A percentile compares a stretch with the other conserved stretches of the same genome.
Evolutionary conservation across 2,113 vertebrate species (phyloP).

Genomic region (Panurus biarmicus): DNA sequence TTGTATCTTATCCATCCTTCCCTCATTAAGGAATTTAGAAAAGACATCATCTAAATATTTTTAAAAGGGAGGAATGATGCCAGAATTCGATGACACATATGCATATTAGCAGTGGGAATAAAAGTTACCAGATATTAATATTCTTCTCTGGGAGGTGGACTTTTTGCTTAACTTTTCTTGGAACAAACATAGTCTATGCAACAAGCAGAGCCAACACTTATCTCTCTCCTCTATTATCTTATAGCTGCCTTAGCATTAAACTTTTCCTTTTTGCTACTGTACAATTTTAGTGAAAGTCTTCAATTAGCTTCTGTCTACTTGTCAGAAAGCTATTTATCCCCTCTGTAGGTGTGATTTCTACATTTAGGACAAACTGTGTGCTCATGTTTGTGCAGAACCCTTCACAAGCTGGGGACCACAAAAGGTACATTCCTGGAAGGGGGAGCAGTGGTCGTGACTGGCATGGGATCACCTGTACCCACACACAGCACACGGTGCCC

Average conservation of each 20-base stretch:
- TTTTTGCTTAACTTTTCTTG: neutral
- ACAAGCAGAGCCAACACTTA: neutral
- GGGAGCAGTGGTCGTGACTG: neutral
- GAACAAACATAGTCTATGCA: neutral
- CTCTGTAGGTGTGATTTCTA: neutral
- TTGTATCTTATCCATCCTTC: neutral
- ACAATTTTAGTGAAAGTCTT: neutral
- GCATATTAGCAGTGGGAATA: neutral
- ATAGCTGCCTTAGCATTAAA: neutral
- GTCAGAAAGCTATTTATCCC: slow-evolving; percentile 3
- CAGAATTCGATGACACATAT: neutral
- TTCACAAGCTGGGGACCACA: neutral
- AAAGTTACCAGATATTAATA: neutral
- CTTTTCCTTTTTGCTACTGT: neutral
- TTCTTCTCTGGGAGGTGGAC: neutral
- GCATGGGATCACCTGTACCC: neutral
- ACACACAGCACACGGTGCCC: neutral
- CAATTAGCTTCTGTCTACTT: neutral
- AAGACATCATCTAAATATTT: neutral
- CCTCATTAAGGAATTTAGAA: neutral
- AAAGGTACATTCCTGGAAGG: neutral
- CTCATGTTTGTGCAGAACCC: neutral
- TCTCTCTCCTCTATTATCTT: neutral
- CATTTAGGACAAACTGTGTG: neutral
- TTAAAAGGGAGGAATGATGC: neutral